Conservation (phyloP, 2,797 vertebrate species). For the Sarcophilus harrisii region DNA sequence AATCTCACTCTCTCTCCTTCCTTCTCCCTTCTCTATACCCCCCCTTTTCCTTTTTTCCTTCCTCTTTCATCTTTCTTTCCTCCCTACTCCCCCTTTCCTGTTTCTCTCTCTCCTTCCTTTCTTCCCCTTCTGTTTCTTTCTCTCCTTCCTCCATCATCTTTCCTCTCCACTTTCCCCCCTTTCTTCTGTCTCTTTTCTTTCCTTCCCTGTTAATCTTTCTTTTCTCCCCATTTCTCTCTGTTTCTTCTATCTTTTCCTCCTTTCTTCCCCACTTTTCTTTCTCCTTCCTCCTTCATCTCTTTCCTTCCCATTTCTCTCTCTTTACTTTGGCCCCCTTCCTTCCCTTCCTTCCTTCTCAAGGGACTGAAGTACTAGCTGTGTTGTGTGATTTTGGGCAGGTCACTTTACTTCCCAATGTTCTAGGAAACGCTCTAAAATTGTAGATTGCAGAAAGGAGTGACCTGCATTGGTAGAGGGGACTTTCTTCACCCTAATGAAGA, state of each 20-base stretch:
- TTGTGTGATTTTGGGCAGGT: neutral
- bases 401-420: neutral
- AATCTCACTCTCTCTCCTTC: neutral
- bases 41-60: neutral
- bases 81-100: too few species aligned
- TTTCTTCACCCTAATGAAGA: neutral
- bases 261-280: neutral
- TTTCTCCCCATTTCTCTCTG: neutral
- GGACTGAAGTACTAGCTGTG: neutral
- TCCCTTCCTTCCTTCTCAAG: too few species aligned
- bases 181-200: neutral
- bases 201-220: neutral
- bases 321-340: neutral
- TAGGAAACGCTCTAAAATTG: neutral
- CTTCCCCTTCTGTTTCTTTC: neutral
- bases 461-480: neutral
- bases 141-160: neutral
- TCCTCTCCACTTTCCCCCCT: neutral
- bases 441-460: neutral
- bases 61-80: neutral
- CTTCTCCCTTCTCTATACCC: neutral
- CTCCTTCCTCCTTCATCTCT: neutral
- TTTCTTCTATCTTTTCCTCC: too few species aligned
- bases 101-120: neutral
- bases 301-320: neutral